Evolutionary conservation across 2,113 vertebrate genomes (phyloP).

Genomic region (Calidris pugnax): DNA sequence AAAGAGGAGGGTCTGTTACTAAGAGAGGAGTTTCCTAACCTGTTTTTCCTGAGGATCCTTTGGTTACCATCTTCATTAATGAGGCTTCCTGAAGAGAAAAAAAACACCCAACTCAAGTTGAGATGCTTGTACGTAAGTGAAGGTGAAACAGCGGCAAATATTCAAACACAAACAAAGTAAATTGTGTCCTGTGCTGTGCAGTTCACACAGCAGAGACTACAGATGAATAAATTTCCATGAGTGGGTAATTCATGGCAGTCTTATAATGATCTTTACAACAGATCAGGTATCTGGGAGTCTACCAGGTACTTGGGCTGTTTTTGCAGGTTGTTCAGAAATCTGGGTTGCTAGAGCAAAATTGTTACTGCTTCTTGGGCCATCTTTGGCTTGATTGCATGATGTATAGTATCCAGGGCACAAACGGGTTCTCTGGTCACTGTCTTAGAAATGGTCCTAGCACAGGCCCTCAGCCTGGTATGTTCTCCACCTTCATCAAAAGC

Average conservation of each 20-base stretch:
- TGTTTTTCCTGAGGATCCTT: conserved; percentile 46
- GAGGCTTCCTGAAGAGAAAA: conserved; percentile 52
- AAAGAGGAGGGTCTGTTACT: not conserved
- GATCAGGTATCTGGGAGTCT: not conserved
- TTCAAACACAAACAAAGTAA: fast-evolving
- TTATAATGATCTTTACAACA: not conserved
- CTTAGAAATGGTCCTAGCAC: not conserved
- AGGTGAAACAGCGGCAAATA: not conserved
- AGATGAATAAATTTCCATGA: too few species aligned
- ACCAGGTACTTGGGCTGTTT: not conserved
- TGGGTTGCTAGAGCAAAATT: not conserved
- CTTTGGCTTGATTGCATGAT: not conserved
- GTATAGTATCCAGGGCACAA: fast-evolving
- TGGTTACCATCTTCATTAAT: not conserved
- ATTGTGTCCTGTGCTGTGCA: fast-evolving
- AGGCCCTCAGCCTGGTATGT: not conserved
- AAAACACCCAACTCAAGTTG: not conserved
- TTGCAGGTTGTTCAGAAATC: not conserved
- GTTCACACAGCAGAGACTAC: not conserved
- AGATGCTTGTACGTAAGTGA: not conserved
- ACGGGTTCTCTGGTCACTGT: not conserved
- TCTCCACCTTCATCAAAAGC: not conserved
- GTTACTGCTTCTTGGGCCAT: not conserved
- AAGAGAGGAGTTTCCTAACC: conserved; percentile 10
- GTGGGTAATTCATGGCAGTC: not conserved